phyloP scores from a whole-genome alignment of 2,797 vertebrate species.

The Bovichtus variegatus region DNA sequence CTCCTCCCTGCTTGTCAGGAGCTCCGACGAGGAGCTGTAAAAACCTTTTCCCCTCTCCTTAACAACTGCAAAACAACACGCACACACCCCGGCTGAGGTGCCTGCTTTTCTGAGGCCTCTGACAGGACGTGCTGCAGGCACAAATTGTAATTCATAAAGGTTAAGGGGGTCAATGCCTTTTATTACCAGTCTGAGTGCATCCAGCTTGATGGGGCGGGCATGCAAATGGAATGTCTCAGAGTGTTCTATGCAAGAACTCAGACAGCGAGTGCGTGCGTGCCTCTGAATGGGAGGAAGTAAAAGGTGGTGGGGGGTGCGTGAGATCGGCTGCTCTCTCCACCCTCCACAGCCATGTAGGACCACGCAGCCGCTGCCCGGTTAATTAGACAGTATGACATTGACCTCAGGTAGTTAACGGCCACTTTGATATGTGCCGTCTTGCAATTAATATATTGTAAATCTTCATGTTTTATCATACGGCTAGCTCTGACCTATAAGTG shows the following conservation, averaged over 20 bases:
- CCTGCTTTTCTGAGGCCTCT: constrained; percentile 88
- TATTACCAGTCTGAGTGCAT: constrained; percentile 91
- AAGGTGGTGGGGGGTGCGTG: constrained; percentile 67
- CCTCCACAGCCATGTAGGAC: constrained; percentile 78
- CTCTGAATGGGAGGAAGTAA: constrained; percentile 76
- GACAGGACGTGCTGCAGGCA: constrained; percentile 91
- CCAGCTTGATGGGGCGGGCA: constrained; percentile 87
- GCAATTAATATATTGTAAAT: constrained; percentile 84
- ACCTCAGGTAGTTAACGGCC: constrained; percentile 83
- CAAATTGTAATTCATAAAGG: constrained; percentile 93
- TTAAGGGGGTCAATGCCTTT: constrained; percentile 92
- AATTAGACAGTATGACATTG: constrained; percentile 86
- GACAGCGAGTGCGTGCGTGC: constrained; percentile 79
- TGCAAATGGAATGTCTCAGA: constrained; percentile 89
- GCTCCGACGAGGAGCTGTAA: constrained; percentile 87
- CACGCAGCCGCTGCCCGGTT: constrained; percentile 80
- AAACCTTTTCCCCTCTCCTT: constrained; percentile 88
- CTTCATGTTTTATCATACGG: constrained; percentile 77
- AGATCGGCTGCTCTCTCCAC: constrained; percentile 74
- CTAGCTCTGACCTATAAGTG: constrained; percentile 79
- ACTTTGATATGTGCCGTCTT: constrained; percentile 81
- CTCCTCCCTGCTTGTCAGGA: constrained; percentile 87
- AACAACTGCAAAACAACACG: constrained; percentile 89
- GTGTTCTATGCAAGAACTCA: constrained; percentile 84
- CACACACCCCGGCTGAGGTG: constrained; percentile 84